phyloP scores from a whole-genome alignment of 2,113 vertebrate species.

The Galbula dea region DNA sequence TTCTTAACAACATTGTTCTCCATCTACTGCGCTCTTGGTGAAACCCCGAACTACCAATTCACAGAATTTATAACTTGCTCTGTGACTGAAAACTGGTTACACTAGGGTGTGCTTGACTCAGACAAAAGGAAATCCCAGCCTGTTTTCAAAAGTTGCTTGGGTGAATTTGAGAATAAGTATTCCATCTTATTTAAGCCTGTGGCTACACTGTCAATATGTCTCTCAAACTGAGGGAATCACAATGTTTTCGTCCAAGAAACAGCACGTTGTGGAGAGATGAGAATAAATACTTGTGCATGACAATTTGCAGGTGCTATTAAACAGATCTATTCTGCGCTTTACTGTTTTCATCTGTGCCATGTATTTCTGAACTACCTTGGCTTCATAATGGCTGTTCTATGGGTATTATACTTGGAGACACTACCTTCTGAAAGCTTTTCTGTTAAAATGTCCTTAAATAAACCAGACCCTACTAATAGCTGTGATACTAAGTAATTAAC shows the following conservation, averaged over 20 bases:
- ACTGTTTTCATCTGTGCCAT: not conserved
- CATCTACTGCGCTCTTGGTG: not conserved
- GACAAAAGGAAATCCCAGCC: not conserved
- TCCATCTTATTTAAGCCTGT: not conserved
- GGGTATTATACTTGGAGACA: not conserved
- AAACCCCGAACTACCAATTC: not conserved
- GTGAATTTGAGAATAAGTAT: rapidly evolving
- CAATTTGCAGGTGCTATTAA: not conserved
- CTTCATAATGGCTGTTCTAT: not conserved
- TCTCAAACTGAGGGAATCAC: not conserved
- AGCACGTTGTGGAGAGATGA: not conserved
- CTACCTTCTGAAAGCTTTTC: not conserved
- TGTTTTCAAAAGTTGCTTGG: not conserved
- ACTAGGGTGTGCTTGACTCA: not conserved
- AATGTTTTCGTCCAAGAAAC: not conserved
- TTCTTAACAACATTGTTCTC: not conserved
- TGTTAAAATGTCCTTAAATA: not conserved
- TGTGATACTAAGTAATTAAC: not conserved
- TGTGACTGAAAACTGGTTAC: not conserved
- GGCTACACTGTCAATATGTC: too few species aligned
- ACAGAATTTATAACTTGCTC: not conserved
- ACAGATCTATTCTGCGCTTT: not conserved
- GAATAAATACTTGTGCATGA: not conserved
- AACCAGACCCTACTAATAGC: not conserved
- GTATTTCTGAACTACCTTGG: not conserved